A percentile compares a stretch with the other conserved stretches of the same genome.
Evolutionary conservation across 2,113 vertebrate genomes (phyloP).

Genomic region (Mormyrus iriodes): DNA sequence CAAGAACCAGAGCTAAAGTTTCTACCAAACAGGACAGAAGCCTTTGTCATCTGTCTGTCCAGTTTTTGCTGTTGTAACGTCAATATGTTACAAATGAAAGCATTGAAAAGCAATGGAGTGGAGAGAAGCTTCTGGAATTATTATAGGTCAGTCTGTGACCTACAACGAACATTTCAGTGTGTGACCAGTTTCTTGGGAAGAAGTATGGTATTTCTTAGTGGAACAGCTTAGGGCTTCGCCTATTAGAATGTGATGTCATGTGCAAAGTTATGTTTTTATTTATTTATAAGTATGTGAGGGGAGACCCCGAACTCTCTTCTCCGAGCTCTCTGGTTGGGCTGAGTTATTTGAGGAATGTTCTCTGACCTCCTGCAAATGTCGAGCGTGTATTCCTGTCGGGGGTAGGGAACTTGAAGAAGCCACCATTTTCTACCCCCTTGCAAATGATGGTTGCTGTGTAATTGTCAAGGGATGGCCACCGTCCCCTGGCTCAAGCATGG

Average conservation of each 20-base stretch:
- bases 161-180: background rate
- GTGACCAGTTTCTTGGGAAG: background rate
- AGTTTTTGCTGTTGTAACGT: background rate
- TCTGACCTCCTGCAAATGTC: background rate
- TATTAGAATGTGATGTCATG: background rate
- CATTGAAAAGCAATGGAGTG: background rate
- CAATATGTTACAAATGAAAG: background rate
- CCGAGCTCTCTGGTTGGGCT: background rate
- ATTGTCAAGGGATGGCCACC: background rate
- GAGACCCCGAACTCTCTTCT: background rate
- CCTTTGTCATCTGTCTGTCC: background rate
- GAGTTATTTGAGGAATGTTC: slow-evolving; percentile 10
- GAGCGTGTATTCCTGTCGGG: background rate
- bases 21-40: background rate
- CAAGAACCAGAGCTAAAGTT: background rate
- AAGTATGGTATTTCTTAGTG: background rate
- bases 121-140: background rate
- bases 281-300: background rate
- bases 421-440: background rate
- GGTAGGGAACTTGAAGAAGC: background rate
- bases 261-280: background rate
- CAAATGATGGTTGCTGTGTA: background rate
- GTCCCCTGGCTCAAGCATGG: background rate
- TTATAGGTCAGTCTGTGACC: background rate
- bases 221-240: background rate